Evolutionary conservation across 2,888 invertebrate genomes (phyloP).

Genomic region (Leptothorax acervorum): DNA sequence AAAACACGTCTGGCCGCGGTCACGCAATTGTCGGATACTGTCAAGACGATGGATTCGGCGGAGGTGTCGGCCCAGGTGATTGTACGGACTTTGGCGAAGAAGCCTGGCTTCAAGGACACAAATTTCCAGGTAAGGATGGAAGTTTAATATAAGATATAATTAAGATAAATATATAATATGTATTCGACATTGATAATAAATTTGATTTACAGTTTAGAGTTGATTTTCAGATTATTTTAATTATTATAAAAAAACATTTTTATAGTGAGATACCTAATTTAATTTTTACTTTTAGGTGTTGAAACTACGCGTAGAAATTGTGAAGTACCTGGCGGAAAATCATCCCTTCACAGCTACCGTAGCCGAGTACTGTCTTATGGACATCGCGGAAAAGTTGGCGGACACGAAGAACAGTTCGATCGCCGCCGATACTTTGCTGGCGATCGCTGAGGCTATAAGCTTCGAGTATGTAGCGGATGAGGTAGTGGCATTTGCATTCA

Average conservation of each 20-base stretch:
- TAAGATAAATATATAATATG: neutral
- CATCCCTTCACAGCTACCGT: constrained; percentile 90
- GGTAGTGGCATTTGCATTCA: constrained; percentile 91
- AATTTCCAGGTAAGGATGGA: constrained; percentile 87
- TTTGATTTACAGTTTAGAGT: neutral
- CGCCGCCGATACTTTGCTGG: constrained; percentile 90
- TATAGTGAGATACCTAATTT: neutral
- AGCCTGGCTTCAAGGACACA: constrained; percentile 95
- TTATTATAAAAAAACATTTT: neutral
- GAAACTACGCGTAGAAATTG: constrained; percentile 92
- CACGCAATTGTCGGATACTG: constrained; percentile 89
- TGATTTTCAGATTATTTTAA: neutral
- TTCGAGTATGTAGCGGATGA: constrained; percentile 91
- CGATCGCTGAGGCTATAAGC: constrained; percentile 92
- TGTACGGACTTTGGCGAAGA: constrained; percentile 91
- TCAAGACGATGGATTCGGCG: constrained; percentile 86
- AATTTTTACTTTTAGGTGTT: constrained; percentile 89
- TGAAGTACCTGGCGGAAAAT: constrained; percentile 92
- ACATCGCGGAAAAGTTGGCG: constrained; percentile 94
- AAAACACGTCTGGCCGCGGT: constrained; percentile 92
- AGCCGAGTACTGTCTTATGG: constrained; percentile 91
- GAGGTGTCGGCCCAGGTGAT: constrained; percentile 92
- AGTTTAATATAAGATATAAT: neutral
- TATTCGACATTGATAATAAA: neutral
- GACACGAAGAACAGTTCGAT: constrained; percentile 92